Percentiles rank a stretch among this genome's conserved stretches.
These are phyloP conservation scores for Sparidentex hasta DNA, from an alignment of 2,797 vertebrate species.

Conservation along the genomic window DNA sequence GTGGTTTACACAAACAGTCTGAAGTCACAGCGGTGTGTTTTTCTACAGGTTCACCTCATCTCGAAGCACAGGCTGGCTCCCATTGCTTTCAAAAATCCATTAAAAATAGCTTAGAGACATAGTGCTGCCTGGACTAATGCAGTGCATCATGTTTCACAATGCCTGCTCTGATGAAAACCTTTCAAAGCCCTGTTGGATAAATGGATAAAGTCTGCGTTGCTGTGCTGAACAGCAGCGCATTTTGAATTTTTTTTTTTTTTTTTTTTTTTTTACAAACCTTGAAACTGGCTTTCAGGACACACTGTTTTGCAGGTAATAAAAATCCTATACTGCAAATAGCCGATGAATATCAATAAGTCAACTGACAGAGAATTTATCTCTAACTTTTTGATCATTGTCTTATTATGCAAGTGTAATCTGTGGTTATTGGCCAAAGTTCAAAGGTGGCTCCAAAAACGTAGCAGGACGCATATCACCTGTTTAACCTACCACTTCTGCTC, in stretches of 20 bases:
- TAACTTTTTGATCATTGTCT: too few species aligned
- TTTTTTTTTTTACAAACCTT: too few species aligned
- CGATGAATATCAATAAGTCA: too few species aligned
- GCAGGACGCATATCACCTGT: too few species aligned
- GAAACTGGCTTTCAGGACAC: neutral
- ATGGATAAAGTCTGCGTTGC: slow-evolving; percentile 9
- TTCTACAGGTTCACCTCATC: slow-evolving; percentile 9
- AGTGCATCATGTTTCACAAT: slow-evolving; percentile 32
- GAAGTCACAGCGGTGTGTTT: neutral
- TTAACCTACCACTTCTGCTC: too few species aligned
- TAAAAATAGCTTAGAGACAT: slow-evolving; percentile 53
- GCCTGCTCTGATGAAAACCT: slow-evolving; percentile 36
- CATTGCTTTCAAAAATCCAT: slow-evolving; percentile 44
- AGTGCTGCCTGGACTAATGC: slow-evolving; percentile 39
- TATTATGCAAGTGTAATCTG: too few species aligned
- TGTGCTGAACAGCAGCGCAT: neutral
- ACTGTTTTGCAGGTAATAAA: neutral
- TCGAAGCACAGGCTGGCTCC: neutral
- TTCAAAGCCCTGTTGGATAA: slow-evolving; percentile 18
- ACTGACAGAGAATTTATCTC: too few species aligned
- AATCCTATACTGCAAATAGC: too few species aligned
- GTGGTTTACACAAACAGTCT: neutral
- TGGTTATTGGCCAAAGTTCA: too few species aligned
- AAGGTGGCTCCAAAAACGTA: too few species aligned
- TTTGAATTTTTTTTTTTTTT: neutral